Base-by-base conservation (phyloP, 2,888 invertebrate genomes). In the Spodoptera picta region DNA sequence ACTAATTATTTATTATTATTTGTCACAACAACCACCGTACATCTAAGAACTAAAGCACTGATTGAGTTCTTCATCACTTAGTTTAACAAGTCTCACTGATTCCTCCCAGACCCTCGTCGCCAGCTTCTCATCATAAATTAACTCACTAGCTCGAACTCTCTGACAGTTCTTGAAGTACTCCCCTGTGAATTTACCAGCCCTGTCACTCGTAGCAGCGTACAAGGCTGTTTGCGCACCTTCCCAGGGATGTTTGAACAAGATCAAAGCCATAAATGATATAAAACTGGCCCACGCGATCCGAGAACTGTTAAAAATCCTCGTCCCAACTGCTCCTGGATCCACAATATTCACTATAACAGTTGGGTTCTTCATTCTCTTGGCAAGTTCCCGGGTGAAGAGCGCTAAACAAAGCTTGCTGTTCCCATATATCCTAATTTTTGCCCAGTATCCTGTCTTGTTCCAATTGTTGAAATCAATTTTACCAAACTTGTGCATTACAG, bases 241-340 rank as follows among this genome's bases (percentile, higher is more conserved):
- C 83, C 96, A 95, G 0, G 97, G 95, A 31, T 96, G 97, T 91
- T 98, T 97, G 83, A 96, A 97, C 80, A 97, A 95, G 14, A 95
- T 94, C 74, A 96, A 96, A 4, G 96, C 94, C 36, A 97, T 89
- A 31, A 96, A 89, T 55, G 94, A 93, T 75, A 97, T 75, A 0
- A 97, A 95, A n/a, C 68, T 66, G 0, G 87, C 91, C 60, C 95
- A 94, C 85, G 95, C 42, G 95, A 94, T 75, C 95, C 88, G 87
- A 0, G 75, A 45, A 61, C 79, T 84, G 6, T 81, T 95, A 95
- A 97, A 98, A 55, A 98, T 98, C 27, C 96, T 96, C 0, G 97
- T 97, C 73, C 97, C 97, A 43, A 98, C 97, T 85, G 97, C 95
- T 5, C 98, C 98, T 0, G 98, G 98, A 90, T 98, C 98, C 23